phyloP scores from a whole-genome alignment of 2,888 invertebrate genomes.

The Leucozona laternaria region DNA sequence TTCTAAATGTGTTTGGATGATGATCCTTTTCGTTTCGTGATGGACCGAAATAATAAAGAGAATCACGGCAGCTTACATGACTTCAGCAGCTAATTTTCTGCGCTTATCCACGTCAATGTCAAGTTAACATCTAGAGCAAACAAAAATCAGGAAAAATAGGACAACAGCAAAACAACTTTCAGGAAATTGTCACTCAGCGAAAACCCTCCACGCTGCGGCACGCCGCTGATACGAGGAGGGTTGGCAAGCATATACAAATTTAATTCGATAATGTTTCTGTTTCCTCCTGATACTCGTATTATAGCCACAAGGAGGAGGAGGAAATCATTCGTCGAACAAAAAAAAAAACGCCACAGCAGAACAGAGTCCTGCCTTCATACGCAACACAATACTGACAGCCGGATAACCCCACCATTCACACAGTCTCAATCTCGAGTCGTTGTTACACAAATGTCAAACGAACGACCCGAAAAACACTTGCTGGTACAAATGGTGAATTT shows the following conservation, averaged over 20 bases:
- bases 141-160: constrained; percentile 18
- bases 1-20: constrained; percentile 22
- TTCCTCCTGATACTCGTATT: constrained; percentile 33
- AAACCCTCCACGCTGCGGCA: no score
- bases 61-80: constrained; percentile 53
- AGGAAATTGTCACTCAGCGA: constrained; percentile 62
- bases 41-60: constrained; percentile 54
- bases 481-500: constrained; percentile 75
- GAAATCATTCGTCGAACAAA: constrained; percentile 48
- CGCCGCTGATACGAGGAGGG: constrained; percentile 18
- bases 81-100: constrained; percentile 76
- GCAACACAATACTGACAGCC: constrained; percentile 46
- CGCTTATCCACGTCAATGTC: constrained; percentile 76
- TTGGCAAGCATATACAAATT: constrained; percentile 70
- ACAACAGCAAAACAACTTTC: constrained; percentile 12
- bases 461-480: constrained; percentile 74
- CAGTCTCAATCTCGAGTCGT: constrained; percentile 42
- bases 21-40: constrained; percentile 37
- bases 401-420: constrained; percentile 62
- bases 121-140: constrained; percentile 52
- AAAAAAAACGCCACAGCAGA: constrained; percentile 28
- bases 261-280: constrained; percentile 73
- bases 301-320: constrained; percentile 46
- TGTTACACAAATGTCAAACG: constrained; percentile 74
- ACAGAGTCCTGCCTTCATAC: constrained; percentile 55